Evolutionary conservation across 1,140 invertebrate species (phyloP).

Genomic region (Teleogryllus occipitalis): DNA sequence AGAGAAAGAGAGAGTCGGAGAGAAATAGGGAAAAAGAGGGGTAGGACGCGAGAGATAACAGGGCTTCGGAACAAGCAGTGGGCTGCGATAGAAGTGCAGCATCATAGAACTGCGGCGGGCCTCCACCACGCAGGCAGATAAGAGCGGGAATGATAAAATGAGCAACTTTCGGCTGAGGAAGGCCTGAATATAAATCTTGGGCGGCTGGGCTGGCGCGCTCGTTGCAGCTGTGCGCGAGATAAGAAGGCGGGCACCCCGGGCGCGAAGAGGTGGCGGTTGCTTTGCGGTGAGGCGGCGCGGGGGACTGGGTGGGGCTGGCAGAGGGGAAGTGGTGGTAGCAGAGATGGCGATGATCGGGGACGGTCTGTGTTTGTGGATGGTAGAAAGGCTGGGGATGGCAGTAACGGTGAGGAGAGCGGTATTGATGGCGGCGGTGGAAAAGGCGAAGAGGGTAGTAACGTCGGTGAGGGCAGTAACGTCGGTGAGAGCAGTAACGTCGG

Average conservation of each 20-base stretch:
- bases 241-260: neutral
- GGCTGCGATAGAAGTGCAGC: neutral
- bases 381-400: too few species aligned
- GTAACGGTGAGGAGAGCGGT: too few species aligned
- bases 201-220: neutral
- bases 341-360: too few species aligned
- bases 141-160: conserved; percentile 16
- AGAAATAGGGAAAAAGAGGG: neutral
- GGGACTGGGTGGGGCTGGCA: neutral
- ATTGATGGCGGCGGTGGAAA: too few species aligned
- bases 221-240: conserved; percentile 17
- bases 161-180: conserved; percentile 9
- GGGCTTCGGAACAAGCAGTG: neutral
- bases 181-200: conserved; percentile 13
- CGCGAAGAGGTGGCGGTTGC: too few species aligned
- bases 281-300: neutral
- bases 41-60: neutral
- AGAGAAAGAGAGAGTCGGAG: neutral
- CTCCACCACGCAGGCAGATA: neutral
- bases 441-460: too few species aligned
- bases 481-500: too few species aligned
- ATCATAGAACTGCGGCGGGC: neutral
- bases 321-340: neutral
- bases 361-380: too few species aligned
- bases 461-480: too few species aligned